Base-by-base conservation (phyloP, 2,113 vertebrate species). In the Strix aluco region DNA sequence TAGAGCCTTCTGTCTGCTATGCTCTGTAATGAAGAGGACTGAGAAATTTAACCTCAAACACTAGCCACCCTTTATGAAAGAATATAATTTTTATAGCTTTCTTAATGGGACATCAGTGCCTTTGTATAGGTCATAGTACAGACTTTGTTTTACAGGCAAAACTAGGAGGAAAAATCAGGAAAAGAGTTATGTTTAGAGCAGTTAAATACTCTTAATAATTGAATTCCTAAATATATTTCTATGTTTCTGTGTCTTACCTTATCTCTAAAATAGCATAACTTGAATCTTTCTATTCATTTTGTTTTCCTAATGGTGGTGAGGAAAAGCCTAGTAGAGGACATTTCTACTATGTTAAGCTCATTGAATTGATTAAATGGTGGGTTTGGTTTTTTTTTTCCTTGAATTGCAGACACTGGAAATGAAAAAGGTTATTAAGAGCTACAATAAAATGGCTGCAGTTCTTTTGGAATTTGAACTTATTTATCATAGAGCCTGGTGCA, bases 401-500 rank as follows among this genome's bases (percentile, higher is more conserved):
- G 7, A 73, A 86, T 38, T 58, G 15, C 94, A 99, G 99, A 97
- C 94, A 5, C 85, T 92, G 10, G 98, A 99, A 94, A 98, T 98
- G 98, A 98, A 98, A 36, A 98, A 97, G 61, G 93, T 98, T 79
- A 95, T 98, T 91, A 97, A 90, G 5, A 97, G 54, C 86, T 99
- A 99, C 92, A 98, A 99, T 97, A 97, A 97, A 97, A 96, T 98
- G 96, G 98, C 98, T 25, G 74, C 97, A 29, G 98, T 97, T 77
- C 94, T 99, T 93, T 32, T 99, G 84, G 98, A 99, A 94, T 98
- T 98, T 70, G 98, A 99, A 92, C 20, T 98, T 70, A 84, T 98
- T 88, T 98, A 98, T 96, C 97, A 98, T 52, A 97, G 95, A 51
- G 97, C 73, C 21, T 99, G 99, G 99, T 97, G 72, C 79, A 96